Evolutionary conservation across 2,888 invertebrate genomes (phyloP), one percentile per base, ranked within the genome.

Genomic region (Pseudolycoriella hygida): DNA sequence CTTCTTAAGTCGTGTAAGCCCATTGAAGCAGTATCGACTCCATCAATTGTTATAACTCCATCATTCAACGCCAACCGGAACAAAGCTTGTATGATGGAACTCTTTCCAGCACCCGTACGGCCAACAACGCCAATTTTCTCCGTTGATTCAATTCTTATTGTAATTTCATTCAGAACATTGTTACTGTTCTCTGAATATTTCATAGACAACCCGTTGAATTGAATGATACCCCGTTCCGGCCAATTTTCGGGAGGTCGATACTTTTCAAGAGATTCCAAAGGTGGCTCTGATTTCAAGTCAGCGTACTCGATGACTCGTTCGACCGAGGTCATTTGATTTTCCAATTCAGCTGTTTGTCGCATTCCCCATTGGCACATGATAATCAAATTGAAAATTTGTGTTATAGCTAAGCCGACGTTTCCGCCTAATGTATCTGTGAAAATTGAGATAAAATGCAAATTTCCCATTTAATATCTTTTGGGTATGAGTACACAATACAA

Each of bases 11-110:
- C 77, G 60, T 76, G 68, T 8, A 87, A 68, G 8, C 80, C 80
- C 19, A 87, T 70, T n/a, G 65, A 62, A 39, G 68, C 70, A 0
- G 72, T 76, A 43, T 77, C 70, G 1, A 84, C 57, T 10, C 70
- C 74, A 56, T 89, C 88, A 44, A 89, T 80, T 46, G 64, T 57
- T 17, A 89, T 72, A 10, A 64, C 58, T 1, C 88, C 88, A 32
- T 76, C 75, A 12, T 80, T 72, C 18, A 80, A 77, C 0, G 80
- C 74, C 49, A 88, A 60, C 5, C 85, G 72, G 64, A 88, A 89
- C 31, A 89, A 64, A 2, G 85, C 81, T 0, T 74, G 62, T 42
- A 75, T 70, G 11, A 76, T 50, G 0, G 74, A 74, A 0, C 72
- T 72, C 54, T 76, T 76, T 31, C 77, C 80, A 3, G 76, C 74